Percentiles rank a stretch among this genome's conserved stretches.
Conservation (phyloP, 2,113 vertebrate species). For the Chaetorhynchus papuensis region DNA sequence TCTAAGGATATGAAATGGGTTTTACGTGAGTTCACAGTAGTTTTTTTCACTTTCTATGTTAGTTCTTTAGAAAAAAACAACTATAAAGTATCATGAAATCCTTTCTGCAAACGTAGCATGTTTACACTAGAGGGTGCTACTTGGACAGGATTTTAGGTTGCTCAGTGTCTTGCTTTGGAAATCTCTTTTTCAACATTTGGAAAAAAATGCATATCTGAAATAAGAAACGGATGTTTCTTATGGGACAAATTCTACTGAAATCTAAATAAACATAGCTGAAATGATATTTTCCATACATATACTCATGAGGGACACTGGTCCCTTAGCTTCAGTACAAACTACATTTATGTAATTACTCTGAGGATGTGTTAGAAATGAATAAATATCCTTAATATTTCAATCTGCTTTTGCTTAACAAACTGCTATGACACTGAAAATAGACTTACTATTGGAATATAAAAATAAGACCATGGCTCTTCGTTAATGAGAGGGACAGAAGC, state of each 20-base stretch:
- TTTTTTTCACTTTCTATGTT: not conserved
- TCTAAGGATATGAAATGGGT: not conserved
- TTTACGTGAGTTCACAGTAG: not conserved
- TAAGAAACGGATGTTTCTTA: not conserved
- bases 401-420: not conserved
- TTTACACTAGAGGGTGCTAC: constrained; percentile 33
- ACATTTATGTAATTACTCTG: not conserved
- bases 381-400: not conserved
- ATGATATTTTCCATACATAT: not conserved
- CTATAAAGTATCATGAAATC: not conserved
- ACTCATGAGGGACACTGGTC: not conserved
- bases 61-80: not conserved
- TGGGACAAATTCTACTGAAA: not conserved
- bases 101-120: not conserved
- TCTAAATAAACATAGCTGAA: not conserved
- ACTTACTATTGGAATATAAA: not conserved
- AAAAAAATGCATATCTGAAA: not conserved
- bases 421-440: not conserved
- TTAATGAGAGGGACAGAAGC: not conserved
- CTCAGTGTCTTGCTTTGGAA: not conserved
- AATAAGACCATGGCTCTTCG: not conserved
- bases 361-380: not conserved
- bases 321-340: not conserved
- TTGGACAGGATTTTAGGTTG: not conserved
- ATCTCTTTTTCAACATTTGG: not conserved